Percentiles rank a stretch among this genome's conserved stretches.
Conservation (phyloP, 2,797 vertebrate genomes). For the Ctenosaura bakeri region DNA sequence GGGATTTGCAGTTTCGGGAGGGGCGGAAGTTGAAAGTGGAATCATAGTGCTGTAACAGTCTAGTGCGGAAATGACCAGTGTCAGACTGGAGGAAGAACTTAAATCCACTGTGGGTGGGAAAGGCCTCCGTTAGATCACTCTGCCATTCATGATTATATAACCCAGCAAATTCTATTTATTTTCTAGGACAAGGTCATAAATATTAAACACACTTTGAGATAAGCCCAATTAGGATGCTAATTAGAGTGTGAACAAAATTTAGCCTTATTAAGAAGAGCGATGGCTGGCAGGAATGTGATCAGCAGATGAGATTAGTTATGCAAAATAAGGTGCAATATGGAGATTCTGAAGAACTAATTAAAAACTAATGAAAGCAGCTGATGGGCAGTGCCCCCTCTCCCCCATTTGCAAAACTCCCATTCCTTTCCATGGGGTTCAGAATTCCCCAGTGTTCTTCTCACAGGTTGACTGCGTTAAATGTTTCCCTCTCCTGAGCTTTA, state of each 20-base stretch:
- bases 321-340: conserved; percentile 35
- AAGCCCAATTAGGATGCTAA: conserved; percentile 9
- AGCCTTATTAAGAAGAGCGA: conserved; percentile 29
- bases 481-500: background rate
- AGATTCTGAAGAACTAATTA: conserved; percentile 41
- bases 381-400: background rate
- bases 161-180: background rate
- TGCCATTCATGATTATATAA: background rate
- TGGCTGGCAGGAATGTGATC: conserved; percentile 9
- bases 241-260: background rate
- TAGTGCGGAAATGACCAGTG: too few species aligned
- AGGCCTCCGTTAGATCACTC: too few species aligned
- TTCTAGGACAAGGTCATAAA: conserved; percentile 35
- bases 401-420: too few species aligned
- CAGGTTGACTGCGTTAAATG: background rate
- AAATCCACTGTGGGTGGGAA: background rate
- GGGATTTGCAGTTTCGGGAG: too few species aligned
- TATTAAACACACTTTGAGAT: conserved; percentile 21
- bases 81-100: background rate
- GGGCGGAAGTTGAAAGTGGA: too few species aligned
- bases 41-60: too few species aligned
- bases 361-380: conserved; percentile 38
- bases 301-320: conserved; percentile 46
- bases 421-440: background rate
- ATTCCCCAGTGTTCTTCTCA: background rate